Conservation (phyloP, 2,888 invertebrate genomes). For the Andricus curvator region DNA sequence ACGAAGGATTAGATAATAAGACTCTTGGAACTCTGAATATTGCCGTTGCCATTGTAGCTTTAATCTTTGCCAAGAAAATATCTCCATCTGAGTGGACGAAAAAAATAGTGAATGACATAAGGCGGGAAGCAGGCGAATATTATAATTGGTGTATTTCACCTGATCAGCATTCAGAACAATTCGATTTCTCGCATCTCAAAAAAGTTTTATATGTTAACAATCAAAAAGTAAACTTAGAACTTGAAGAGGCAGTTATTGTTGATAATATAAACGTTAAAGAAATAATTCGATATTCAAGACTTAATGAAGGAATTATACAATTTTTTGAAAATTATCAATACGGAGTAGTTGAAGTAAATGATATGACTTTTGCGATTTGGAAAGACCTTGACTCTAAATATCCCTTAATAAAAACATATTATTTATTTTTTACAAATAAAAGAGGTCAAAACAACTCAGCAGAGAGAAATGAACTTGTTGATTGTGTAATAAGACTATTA, state of each 20-base stretch:
- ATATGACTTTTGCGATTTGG: conserved; percentile 77
- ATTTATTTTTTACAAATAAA: conserved; percentile 78
- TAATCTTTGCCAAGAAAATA: conserved; percentile 72
- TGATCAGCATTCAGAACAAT: conserved; percentile 63
- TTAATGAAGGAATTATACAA: conserved; percentile 70
- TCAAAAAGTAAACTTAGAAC: conserved; percentile 57
- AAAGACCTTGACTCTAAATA: conserved; percentile 68
- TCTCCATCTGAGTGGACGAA: conserved; percentile 69
- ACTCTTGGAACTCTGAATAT: conserved; percentile 78
- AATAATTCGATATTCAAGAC: conserved; percentile 64
- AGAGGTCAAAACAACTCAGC: conserved; percentile 64
- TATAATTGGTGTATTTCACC: conserved; percentile 72
- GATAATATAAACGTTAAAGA: conserved; percentile 73
- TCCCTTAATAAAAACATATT: conserved; percentile 69
- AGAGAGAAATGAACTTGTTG: conserved; percentile 54
- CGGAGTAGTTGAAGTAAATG: conserved; percentile 75
- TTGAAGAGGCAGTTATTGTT: conserved; percentile 68
- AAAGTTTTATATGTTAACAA: conserved; percentile 62
- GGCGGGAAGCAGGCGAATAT: conserved; percentile 77
- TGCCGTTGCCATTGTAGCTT: conserved; percentile 75
- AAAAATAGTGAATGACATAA: conserved; percentile 76
- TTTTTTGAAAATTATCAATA: conserved; percentile 74
- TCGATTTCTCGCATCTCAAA: conserved; percentile 72
- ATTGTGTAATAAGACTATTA: conserved; percentile 76
- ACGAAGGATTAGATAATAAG: conserved; percentile 70